Percentiles rank a stretch among this genome's conserved stretches.
Evolutionary conservation across 2,113 vertebrate genomes (phyloP).

Genomic region (Pundamilia nyererei): DNA sequence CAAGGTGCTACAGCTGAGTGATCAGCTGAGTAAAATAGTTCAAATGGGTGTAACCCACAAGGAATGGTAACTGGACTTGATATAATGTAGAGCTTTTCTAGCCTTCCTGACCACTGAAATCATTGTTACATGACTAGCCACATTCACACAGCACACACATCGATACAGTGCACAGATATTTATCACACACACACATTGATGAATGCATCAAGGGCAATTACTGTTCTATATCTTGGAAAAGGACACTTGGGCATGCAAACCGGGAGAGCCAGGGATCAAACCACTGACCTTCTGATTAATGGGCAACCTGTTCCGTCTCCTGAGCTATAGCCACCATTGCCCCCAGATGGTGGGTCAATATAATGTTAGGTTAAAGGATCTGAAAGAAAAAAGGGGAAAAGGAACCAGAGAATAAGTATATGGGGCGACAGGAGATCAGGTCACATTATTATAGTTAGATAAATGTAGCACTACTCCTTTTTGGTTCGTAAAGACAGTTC

Average conservation of each 20-base stretch:
- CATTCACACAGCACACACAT: neutral
- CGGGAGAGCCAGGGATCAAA: neutral
- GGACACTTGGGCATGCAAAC: neutral
- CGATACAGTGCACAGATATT: neutral
- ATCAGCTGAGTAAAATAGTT: neutral
- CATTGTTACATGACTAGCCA: neutral
- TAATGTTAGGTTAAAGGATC: neutral
- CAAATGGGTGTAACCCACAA: neutral
- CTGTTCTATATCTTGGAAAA: neutral
- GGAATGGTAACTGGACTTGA: neutral
- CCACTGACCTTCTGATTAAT: neutral
- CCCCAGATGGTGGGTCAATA: neutral
- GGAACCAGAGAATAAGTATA: neutral
- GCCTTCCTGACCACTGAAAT: neutral
- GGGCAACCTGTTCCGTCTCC: neutral
- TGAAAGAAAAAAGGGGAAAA: neutral
- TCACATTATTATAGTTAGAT: neutral
- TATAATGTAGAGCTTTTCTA: neutral
- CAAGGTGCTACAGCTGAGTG: neutral
- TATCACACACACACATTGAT: neutral
- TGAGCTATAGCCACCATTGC: neutral
- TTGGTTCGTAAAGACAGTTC: neutral
- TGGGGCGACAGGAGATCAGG: neutral
- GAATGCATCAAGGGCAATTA: neutral
- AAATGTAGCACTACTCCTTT: neutral